Percentiles rank a stretch among this genome's conserved stretches.
Conservation (phyloP, 2,113 vertebrate genomes). For the Colinus virginianus region DNA sequence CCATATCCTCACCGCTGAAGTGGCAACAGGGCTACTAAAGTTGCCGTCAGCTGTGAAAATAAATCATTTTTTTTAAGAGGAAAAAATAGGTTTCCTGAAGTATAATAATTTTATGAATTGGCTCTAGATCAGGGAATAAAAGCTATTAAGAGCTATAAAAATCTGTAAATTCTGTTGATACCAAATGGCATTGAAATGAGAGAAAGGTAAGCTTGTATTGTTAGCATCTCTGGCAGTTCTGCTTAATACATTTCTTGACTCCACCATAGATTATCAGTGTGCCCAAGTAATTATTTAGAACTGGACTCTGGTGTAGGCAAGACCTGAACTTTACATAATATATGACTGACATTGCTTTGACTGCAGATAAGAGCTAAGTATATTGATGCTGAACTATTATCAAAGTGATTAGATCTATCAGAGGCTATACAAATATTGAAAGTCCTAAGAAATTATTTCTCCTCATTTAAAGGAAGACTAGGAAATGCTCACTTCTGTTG, state of each 20-base stretch:
- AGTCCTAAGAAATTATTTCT: background rate
- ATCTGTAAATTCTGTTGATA: background rate
- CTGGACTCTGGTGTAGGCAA: background rate
- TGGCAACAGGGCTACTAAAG: background rate
- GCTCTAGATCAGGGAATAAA: background rate
- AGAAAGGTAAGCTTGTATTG: background rate
- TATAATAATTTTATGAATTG: background rate
- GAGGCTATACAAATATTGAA: background rate
- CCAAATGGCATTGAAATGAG: background rate
- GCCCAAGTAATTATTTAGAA: background rate
- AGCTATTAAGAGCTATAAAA: background rate
- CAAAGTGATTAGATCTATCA: background rate
- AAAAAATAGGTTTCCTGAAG: background rate
- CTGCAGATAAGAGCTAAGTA: background rate
- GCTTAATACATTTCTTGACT: background rate
- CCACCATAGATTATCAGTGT: background rate
- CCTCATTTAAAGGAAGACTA: background rate
- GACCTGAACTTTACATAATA: background rate
- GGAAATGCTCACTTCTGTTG: background rate
- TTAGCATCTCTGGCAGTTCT: background rate
- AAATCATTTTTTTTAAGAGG: rapidly evolving
- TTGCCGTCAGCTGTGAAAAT: background rate
- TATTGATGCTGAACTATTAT: background rate
- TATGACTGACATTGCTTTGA: rapidly evolving
- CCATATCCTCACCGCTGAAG: background rate